Evolutionary conservation across 2,113 vertebrate species (phyloP), one percentile per base, ranked within the genome.

Genomic region (Pao palembangensis): DNA sequence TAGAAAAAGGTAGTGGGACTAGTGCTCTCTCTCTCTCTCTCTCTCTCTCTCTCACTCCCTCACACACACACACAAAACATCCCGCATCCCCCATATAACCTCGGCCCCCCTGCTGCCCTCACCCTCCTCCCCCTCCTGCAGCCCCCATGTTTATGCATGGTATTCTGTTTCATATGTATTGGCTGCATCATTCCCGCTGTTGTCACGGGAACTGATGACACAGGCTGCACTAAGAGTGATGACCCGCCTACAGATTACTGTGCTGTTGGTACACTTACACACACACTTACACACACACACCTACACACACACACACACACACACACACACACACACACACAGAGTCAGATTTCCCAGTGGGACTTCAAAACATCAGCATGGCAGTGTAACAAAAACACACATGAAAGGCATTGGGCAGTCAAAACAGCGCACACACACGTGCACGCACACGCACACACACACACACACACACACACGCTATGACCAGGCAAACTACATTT

Each of bases 131-230:
- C 69, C 66, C 60, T 59, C 69, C 57, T 61, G 65, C 65, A 46
- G 67, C 56, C 90, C 57, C 91, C 93, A 96, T 98, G 95, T 98
- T 98, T 98, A 98, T 98, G 94, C 95, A 98, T 97, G 93, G 92
- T 87, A 91, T 92, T 92, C 93, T 96, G 93, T 96, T 98, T 98
- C 94, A 98, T 98, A 98, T 96, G 95, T 96, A 96, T 95, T 94
- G 91, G 93, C 92, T 91, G 88, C 92, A 94, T 96, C 93, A 93
- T 94, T 96, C 94, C 93, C 91, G 90, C 93, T 93, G 94, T 98
- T 95, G 95, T 98, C 96, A 94, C 94, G 91, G 94, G 93, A 95
- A 96, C 95, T 95, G 94, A 98, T 98, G 96, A 98, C 96, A 98
- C 92, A 89, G 92, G 91, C 93, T 94, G 93, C 96, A 96, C 96